Evolutionary conservation across 1,140 invertebrate species (phyloP).

Genomic region (Drosophila tani): DNA sequence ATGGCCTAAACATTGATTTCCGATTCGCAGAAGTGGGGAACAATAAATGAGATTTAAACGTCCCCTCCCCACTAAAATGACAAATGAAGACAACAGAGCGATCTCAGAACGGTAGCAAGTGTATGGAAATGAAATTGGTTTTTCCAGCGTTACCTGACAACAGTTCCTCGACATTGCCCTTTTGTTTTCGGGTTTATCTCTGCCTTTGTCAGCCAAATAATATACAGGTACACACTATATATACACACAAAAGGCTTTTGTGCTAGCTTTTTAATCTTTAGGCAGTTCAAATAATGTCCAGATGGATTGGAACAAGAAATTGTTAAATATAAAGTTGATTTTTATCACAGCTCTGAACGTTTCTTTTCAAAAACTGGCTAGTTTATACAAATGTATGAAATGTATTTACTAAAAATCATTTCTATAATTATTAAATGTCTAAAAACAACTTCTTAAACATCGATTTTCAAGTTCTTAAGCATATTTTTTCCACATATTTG

Average conservation of each 20-base stretch:
- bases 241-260: neutral
- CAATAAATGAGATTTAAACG: slow-evolving; percentile 34
- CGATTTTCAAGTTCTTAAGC: no score
- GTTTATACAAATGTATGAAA: neutral
- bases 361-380: neutral
- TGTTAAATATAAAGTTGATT: neutral
- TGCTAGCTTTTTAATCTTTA: no score
- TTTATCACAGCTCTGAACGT: neutral
- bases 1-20: slow-evolving; percentile 38
- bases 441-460: no score
- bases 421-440: neutral
- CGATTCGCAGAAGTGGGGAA: slow-evolving; percentile 35
- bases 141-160: slow-evolving; percentile 20
- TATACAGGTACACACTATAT: neutral
- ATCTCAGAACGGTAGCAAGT: slow-evolving; percentile 32
- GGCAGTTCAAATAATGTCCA: no score
- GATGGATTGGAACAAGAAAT: no score
- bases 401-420: no score
- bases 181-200: slow-evolving; percentile 54
- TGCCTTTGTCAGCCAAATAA: slow-evolving; percentile 63
- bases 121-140: slow-evolving; percentile 33
- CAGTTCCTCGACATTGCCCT: slow-evolving; percentile 29
- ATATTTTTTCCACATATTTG: no score
- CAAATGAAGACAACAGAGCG: slow-evolving; percentile 30
- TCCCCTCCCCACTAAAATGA: slow-evolving; percentile 10